Conservation (phyloP, 1,140 invertebrate genomes). For the Lucilia sericata region DNA sequence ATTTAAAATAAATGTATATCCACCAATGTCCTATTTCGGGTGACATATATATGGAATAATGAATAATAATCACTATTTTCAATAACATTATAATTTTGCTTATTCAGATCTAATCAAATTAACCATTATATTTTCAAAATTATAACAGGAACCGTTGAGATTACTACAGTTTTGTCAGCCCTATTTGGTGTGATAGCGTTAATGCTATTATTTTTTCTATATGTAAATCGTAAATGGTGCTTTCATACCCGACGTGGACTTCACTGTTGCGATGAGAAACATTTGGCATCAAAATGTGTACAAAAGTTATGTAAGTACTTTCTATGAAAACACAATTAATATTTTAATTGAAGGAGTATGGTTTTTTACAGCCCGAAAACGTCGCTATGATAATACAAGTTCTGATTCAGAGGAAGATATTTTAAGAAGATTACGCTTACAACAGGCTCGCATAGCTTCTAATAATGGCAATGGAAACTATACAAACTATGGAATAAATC, state of each 20-base stretch:
- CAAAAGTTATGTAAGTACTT: constrained; percentile 67
- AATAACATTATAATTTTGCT: no score
- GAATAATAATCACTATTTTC: no score
- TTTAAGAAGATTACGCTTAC: constrained; percentile 72
- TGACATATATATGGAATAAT: no score
- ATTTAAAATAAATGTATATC: no score
- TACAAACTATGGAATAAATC: constrained; percentile 60
- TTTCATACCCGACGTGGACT: constrained; percentile 74
- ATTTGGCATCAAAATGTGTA: constrained; percentile 68
- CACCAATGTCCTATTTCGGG: no score
- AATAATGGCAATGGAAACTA: constrained; percentile 54
- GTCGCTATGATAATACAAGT: constrained; percentile 72
- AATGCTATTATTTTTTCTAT: constrained; percentile 82
- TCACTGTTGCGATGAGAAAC: constrained; percentile 73
- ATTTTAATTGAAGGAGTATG: not conserved
- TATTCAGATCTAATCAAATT: no score
- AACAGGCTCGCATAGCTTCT: constrained; percentile 58
- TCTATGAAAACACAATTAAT: constrained; percentile 47
- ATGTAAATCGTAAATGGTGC: constrained; percentile 83
- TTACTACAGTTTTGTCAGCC: constrained; percentile 83
- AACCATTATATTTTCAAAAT: no score
- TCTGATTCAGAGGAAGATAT: constrained; percentile 84
- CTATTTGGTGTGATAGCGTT: constrained; percentile 80
- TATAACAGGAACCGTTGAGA: constrained; percentile 78
- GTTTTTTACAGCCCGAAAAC: constrained; percentile 58